phyloP scores from a whole-genome alignment of 92 coral and sea anemone genomes.

The Heteractis magnifica region DNA sequence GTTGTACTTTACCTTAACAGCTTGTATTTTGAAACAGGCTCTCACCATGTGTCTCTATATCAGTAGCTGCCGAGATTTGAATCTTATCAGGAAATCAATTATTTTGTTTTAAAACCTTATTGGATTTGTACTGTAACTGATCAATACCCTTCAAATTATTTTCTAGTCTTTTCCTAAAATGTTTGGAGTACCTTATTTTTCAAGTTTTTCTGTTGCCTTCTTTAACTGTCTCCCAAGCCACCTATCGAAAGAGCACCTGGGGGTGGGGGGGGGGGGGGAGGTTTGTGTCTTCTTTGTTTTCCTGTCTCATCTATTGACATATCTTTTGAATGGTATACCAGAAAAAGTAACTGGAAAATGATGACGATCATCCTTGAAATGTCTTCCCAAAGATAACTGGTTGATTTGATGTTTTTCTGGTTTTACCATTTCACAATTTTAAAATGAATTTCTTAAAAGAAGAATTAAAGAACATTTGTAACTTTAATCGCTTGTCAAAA shows the following conservation, averaged over 20 bases:
- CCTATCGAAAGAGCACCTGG: not conserved
- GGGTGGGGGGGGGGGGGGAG: not conserved
- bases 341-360: not conserved
- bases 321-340: not conserved
- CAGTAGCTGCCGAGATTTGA: not conserved
- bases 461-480: not conserved
- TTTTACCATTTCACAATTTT: not conserved
- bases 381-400: slow-evolving; percentile 3
- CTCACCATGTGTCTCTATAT: not conserved
- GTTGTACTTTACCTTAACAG: not conserved
- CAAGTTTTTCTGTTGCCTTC: not conserved
- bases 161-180: too few relatives aligned
- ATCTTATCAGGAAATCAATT: too few relatives aligned
- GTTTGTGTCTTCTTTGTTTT: not conserved
- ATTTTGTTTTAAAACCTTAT: too few relatives aligned
- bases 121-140: too few relatives aligned
- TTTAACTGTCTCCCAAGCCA: not conserved
- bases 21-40: not conserved
- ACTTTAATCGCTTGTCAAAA: not conserved
- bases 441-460: not conserved
- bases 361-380: slow-evolving; percentile 38
- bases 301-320: not conserved
- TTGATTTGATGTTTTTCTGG: slow-evolving; percentile 20
- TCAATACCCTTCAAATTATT: too few relatives aligned
- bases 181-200: too few relatives aligned